These are phyloP conservation scores for Hydractinia symbiolongicarpus DNA, from an alignment of 30 jellyfish, hydroid and myxozoan species.

Conservation along the genomic window DNA sequence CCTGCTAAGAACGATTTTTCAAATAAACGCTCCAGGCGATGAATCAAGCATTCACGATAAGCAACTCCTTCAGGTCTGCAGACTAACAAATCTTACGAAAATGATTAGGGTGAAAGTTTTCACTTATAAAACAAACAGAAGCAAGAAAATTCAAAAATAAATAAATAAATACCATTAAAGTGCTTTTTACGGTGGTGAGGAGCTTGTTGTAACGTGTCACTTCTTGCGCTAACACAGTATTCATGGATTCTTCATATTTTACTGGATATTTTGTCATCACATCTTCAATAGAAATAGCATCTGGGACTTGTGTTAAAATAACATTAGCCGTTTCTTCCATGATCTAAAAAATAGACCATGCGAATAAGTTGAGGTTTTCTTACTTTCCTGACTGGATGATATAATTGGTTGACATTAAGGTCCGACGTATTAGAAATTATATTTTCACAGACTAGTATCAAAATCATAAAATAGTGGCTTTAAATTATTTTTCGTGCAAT, in stretches of 20 bases:
- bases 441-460: neutral
- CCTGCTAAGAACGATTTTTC: too few species aligned
- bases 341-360: slow-evolving; percentile 27
- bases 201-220: slow-evolving; percentile 75
- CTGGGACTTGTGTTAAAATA: slow-evolving; percentile 60
- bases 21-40: too few species aligned
- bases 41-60: too few species aligned
- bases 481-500: too few species aligned
- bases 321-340: slow-evolving; percentile 77
- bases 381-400: neutral
- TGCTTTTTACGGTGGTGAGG: slow-evolving; percentile 48
- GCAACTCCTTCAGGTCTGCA: too few species aligned
- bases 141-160: neutral
- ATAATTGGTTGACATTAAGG: too few species aligned
- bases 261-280: slow-evolving; percentile 74
- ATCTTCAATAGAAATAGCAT: slow-evolving; percentile 60
- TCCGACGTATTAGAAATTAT: too few species aligned
- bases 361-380: neutral
- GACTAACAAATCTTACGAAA: neutral
- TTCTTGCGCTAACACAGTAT: slow-evolving; percentile 84
- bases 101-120: neutral
- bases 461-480: neutral
- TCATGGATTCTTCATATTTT: slow-evolving; percentile 88
- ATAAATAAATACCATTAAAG: slow-evolving; percentile 18
- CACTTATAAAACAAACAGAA: neutral